Percentiles rank a stretch among this genome's conserved stretches.
These are phyloP conservation scores for Esox masquinongy DNA, from an alignment of 2,797 vertebrate genomes.

Conservation along the genomic window DNA sequence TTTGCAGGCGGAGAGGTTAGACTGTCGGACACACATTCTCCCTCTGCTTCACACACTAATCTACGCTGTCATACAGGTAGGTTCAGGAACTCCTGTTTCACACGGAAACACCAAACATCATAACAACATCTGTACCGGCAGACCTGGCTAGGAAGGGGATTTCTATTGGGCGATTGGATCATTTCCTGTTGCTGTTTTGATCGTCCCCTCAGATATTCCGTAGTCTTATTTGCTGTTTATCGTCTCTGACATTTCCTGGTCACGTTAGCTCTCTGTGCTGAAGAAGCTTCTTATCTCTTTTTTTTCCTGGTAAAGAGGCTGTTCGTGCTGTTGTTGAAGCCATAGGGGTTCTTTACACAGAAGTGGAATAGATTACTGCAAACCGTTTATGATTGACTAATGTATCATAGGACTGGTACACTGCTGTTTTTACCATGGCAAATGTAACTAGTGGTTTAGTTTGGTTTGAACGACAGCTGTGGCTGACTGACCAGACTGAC, in stretches of 20 bases:
- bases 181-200: background rate
- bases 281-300: background rate
- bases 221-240: background rate
- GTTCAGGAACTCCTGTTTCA: background rate
- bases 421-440: background rate
- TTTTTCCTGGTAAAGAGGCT: background rate
- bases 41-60: conserved; percentile 92
- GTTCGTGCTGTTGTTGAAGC: background rate
- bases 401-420: too few relatives aligned
- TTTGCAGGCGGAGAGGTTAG: conserved; percentile 81
- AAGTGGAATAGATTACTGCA: background rate
- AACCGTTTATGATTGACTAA: background rate
- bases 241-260: background rate
- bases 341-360: background rate
- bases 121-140: background rate
- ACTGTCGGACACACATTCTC: conserved; percentile 81
- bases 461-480: background rate
- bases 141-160: background rate
- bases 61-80: conserved; percentile 88
- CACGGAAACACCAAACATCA: background rate
- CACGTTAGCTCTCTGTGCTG: background rate
- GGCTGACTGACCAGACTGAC: too few relatives aligned
- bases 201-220: background rate
- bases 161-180: background rate
- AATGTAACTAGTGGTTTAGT: background rate